phyloP scores from a whole-genome alignment of 2,888 invertebrate genomes.

The Boloria euphrosyne region DNA sequence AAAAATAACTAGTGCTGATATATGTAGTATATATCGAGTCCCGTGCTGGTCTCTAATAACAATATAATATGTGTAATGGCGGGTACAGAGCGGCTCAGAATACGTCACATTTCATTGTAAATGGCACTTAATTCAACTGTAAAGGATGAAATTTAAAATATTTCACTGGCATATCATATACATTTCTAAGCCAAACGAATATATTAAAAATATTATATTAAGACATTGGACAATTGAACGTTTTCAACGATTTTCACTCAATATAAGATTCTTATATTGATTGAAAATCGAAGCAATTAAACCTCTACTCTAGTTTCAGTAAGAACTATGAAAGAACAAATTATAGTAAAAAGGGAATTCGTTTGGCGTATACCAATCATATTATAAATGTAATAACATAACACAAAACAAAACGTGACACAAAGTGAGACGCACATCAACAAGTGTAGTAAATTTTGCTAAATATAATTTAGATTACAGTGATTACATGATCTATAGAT shows the following conservation, averaged over 20 bases:
- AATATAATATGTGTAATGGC: constrained; percentile 22
- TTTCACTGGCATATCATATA: neutral
- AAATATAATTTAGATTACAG: constrained; percentile 14
- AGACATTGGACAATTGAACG: too few species aligned
- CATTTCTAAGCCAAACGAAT: neutral
- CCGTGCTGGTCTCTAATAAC: constrained; percentile 6
- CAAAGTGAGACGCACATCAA: constrained; percentile 18
- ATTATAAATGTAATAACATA: neutral
- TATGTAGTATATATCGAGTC: neutral
- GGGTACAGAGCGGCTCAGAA: constrained; percentile 16
- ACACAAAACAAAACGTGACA: constrained; percentile 17
- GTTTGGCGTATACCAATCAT: neutral
- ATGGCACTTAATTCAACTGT: constrained; percentile 14
- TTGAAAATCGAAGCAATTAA: too few species aligned
- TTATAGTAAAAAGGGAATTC: neutral
- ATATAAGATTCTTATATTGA: too few species aligned
- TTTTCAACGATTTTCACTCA: too few species aligned
- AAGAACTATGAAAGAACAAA: too few species aligned
- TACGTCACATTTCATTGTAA: constrained; percentile 16
- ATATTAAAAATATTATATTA: too few species aligned
- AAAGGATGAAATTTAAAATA: neutral
- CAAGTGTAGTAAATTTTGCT: constrained; percentile 29
- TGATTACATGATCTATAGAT: constrained; percentile 7
- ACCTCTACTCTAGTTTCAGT: too few species aligned
- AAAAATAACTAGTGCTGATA: constrained; percentile 14